phyloP scores from a whole-genome alignment of 2,113 vertebrate genomes.

The Aspidoscelis tigris region DNA sequence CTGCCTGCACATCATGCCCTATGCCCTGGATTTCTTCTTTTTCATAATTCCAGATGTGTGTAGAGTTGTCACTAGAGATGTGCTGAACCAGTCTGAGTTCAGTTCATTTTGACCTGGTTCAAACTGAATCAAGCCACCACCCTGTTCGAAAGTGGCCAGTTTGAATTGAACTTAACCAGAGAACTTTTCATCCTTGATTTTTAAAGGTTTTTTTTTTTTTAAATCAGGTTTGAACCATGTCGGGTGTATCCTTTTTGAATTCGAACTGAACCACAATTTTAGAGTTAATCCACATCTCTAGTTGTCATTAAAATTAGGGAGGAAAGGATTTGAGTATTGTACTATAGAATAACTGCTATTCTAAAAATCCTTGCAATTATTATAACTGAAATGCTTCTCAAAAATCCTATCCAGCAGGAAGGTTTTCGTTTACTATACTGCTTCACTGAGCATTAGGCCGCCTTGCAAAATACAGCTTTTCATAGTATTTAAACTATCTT shows the following conservation, averaged over 20 bases:
- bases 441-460: not conserved
- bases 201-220: too few species aligned
- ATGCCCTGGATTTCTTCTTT: slow-evolving; percentile 1
- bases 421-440: not conserved
- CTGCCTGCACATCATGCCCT: not conserved
- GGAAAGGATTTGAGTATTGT: not conserved
- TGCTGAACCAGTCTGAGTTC: too few species aligned
- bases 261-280: too few species aligned
- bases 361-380: not conserved
- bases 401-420: not conserved
- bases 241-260: too few species aligned
- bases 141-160: too few species aligned
- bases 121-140: too few species aligned
- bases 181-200: too few species aligned
- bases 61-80: not conserved
- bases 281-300: too few species aligned
- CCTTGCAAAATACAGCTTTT: not conserved
- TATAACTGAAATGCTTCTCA: not conserved
- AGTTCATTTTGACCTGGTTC: too few species aligned
- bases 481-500: not conserved
- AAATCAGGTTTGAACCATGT: too few species aligned
- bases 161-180: too few species aligned
- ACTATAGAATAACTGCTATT: not conserved
- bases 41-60: not conserved
- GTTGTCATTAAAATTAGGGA: not conserved